Evolutionary conservation across 2,113 vertebrate genomes (phyloP).

Genomic region (Nycticebus coucang): DNA sequence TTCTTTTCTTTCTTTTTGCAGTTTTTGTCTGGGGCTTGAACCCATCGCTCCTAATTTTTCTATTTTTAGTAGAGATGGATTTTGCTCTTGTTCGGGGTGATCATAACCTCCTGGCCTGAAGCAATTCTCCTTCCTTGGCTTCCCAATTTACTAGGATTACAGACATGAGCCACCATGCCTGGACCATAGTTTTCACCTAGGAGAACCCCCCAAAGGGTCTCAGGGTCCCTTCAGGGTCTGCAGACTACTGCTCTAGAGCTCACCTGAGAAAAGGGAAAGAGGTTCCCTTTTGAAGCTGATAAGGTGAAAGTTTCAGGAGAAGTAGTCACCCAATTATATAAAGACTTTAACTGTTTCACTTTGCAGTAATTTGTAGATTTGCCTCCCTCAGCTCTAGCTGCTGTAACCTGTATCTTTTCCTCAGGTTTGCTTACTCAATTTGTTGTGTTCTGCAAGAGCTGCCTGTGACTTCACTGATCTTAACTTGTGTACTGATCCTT

Average conservation of each 20-base stretch:
- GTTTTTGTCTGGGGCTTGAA: too few relatives aligned
- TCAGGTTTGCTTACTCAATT: not conserved
- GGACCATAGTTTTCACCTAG: not conserved
- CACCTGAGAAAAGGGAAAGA: not conserved
- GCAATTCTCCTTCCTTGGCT: not conserved
- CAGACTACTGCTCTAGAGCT: not conserved
- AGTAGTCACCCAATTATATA: not conserved
- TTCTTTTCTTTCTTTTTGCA: too few relatives aligned
- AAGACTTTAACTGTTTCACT: not conserved
- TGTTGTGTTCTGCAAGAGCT: not conserved
- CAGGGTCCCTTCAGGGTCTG: not conserved
- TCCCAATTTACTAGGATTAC: not conserved
- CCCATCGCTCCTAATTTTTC: not conserved
- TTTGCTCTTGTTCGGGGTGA: not conserved
- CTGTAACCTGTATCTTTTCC: not conserved
- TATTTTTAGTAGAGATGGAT: not conserved
- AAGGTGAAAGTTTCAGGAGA: constrained; percentile 34
- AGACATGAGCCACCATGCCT: not conserved
- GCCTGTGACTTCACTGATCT: not conserved
- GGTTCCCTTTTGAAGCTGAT: constrained; percentile 36
- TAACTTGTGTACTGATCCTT: not conserved
- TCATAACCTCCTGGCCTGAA: not conserved
- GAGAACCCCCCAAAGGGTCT: not conserved
- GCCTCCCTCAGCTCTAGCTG: not conserved
- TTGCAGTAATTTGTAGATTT: constrained; percentile 46